Conservation (phyloP, 64 coral and sea anemone genomes). For the Porites lutea region DNA sequence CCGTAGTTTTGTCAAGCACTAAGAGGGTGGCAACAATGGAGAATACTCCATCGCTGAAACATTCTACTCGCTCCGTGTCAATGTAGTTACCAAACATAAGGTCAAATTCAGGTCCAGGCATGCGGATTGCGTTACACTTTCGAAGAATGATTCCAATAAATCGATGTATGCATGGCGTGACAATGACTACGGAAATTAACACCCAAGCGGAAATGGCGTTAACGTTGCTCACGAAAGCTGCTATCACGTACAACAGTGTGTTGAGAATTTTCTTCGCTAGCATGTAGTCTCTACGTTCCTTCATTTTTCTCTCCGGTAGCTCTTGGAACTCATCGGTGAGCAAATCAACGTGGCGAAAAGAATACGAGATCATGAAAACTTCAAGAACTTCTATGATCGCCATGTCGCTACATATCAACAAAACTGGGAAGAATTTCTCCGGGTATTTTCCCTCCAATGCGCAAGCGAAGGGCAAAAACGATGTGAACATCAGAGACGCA, state of each 20-base stretch:
- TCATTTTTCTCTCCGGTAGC: slow-evolving; percentile 63
- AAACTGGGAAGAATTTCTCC: slow-evolving; percentile 64
- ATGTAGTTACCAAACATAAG: slow-evolving; percentile 96
- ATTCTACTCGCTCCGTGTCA: slow-evolving; percentile 94
- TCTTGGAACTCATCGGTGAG: slow-evolving; percentile 81
- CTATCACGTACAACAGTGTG: slow-evolving; percentile 76
- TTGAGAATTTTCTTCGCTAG: slow-evolving; percentile 86
- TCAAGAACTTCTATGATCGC: slow-evolving; percentile 88
- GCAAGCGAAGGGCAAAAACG: slow-evolving; percentile 89
- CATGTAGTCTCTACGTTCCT: slow-evolving; percentile 91
- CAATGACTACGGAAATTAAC: slow-evolving; percentile 71
- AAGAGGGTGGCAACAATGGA: slow-evolving; percentile 95
- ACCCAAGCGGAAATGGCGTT: slow-evolving; percentile 78
- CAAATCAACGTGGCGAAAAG: slow-evolving; percentile 73
- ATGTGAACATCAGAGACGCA: slow-evolving; percentile 83
- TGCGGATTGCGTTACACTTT: slow-evolving; percentile 73
- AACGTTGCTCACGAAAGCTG: slow-evolving; percentile 66
- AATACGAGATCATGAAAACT: slow-evolving; percentile 82
- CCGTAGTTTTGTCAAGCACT: slow-evolving; percentile 90
- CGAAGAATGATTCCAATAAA: slow-evolving; percentile 86
- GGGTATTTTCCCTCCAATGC: slow-evolving; percentile 83
- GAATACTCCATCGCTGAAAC: slow-evolving; percentile 98
- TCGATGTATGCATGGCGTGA: slow-evolving; percentile 93
- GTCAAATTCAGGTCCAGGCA: slow-evolving; percentile 82
- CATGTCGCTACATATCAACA: slow-evolving; percentile 86